Percentiles rank a stretch among this genome's conserved stretches.
These are phyloP conservation scores for Idris sp. DNA, from an alignment of 1,140 invertebrate genomes.

Conservation along the genomic window DNA sequence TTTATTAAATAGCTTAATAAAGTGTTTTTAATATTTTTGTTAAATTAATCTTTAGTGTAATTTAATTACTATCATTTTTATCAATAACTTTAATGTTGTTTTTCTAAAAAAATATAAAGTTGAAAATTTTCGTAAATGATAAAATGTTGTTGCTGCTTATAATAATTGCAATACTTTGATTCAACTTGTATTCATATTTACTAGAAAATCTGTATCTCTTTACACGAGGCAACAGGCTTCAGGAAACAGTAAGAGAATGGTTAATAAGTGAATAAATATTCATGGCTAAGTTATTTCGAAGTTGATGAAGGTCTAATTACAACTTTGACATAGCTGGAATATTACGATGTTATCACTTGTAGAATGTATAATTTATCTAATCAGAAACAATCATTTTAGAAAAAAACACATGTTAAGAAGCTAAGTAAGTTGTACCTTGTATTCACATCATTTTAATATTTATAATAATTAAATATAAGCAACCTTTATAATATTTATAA, in stretches of 20 bases:
- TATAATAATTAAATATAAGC: constrained; percentile 42
- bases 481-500: too few relatives aligned
- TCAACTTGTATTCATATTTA: constrained; percentile 50
- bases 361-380: constrained; percentile 63
- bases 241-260: constrained; percentile 47
- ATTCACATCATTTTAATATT: constrained; percentile 48
- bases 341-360: constrained; percentile 59
- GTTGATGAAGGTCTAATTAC: constrained; percentile 64
- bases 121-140: constrained; percentile 1
- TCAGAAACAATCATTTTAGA: constrained; percentile 52
- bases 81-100: too few relatives aligned
- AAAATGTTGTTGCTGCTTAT: constrained; percentile 2
- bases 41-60: too few relatives aligned
- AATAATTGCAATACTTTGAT: constrained; percentile 41
- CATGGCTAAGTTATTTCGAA: constrained; percentile 61
- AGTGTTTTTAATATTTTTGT: too few relatives aligned
- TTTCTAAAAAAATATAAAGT: too few relatives aligned
- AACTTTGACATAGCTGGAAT: constrained; percentile 63
- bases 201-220: constrained; percentile 46
- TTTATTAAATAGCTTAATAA: too few relatives aligned
- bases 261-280: constrained; percentile 63
- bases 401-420: constrained; percentile 56
- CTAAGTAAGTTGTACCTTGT: constrained; percentile 39
- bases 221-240: constrained; percentile 43
- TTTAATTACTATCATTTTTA: too few relatives aligned